Evolutionary conservation across 2,113 vertebrate species (phyloP).

Genomic region (Copsychus sechellarum): DNA sequence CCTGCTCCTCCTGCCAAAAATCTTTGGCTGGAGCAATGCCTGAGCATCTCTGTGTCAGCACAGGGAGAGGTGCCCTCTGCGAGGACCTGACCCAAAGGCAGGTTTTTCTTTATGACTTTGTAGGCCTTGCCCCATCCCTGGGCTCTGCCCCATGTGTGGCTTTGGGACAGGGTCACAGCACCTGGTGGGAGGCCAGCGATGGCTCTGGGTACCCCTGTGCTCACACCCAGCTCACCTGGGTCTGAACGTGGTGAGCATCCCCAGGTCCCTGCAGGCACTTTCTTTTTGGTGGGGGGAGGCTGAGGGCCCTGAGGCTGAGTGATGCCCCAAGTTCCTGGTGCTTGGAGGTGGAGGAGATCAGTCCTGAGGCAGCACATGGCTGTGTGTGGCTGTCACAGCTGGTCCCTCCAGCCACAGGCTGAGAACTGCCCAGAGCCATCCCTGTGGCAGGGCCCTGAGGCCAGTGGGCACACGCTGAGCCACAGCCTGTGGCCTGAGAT

Average conservation of each 20-base stretch:
- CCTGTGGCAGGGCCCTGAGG: accelerated
- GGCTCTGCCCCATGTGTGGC: accelerated
- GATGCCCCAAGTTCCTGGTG: accelerated
- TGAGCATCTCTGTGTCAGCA: neutral
- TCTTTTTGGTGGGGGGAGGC: too few species aligned
- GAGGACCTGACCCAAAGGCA: neutral
- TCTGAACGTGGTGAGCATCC: accelerated
- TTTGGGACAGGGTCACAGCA: accelerated
- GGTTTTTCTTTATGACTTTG: neutral
- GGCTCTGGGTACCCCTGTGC: neutral
- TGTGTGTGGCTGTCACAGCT: neutral
- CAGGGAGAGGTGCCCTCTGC: neutral
- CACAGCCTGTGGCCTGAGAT: accelerated
- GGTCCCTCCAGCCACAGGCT: neutral
- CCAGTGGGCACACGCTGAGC: accelerated
- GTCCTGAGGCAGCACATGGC: neutral
- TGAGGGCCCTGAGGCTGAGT: accelerated
- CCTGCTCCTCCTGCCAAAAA: neutral
- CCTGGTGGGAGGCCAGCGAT: accelerated
- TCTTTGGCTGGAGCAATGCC: neutral
- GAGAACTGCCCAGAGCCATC: neutral
- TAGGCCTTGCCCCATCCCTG: neutral
- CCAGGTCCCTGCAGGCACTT: neutral
- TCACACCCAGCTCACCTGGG: neutral
- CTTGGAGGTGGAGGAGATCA: neutral